Evolutionary conservation across 92 coral and sea anemone genomes (phyloP).

Genomic region (Scolanthus callimorphus): DNA sequence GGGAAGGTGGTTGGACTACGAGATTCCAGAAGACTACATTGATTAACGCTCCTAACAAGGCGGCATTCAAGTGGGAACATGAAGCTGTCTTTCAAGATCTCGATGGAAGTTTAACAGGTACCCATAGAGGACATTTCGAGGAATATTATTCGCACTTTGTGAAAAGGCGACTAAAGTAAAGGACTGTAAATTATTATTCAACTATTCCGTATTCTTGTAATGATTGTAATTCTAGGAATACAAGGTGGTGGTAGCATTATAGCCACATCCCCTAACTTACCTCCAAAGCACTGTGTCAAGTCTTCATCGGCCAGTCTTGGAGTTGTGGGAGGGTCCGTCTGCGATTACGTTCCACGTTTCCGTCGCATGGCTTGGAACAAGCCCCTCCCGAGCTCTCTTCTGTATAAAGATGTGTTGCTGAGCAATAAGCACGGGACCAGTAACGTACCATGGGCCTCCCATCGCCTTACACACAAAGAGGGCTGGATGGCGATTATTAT

Average conservation of each 20-base stretch:
- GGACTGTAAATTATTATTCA: too few relatives aligned
- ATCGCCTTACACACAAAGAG: constrained; percentile 60
- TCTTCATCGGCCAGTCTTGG: constrained; percentile 57
- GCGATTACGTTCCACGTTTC: constrained; percentile 62
- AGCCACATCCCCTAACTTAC: constrained; percentile 80
- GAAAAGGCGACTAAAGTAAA: too few relatives aligned
- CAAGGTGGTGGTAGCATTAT: constrained; percentile 74
- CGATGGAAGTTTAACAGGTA: constrained; percentile 86
- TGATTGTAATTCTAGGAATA: not conserved
- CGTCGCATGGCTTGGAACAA: constrained; percentile 85
- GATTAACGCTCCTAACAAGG: constrained; percentile 55
- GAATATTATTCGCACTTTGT: too few relatives aligned
- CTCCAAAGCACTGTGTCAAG: constrained; percentile 70
- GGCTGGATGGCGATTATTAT: constrained; percentile 87
- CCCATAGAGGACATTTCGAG: too few relatives aligned
- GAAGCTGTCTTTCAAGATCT: constrained; percentile 72
- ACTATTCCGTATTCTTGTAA: too few relatives aligned
- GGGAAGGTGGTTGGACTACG: constrained; percentile 77
- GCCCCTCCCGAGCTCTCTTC: constrained; percentile 54
- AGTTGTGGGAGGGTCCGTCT: constrained; percentile 54
- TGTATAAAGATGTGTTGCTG: constrained; percentile 54
- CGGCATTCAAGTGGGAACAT: constrained; percentile 86
- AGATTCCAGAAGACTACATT: constrained; percentile 50
- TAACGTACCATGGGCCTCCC: constrained; percentile 62
- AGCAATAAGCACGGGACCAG: constrained; percentile 70